A percentile compares a stretch with the other conserved stretches of the same genome.
Conservation (phyloP, 2,888 invertebrate species). For the Aphodius sticticus region DNA sequence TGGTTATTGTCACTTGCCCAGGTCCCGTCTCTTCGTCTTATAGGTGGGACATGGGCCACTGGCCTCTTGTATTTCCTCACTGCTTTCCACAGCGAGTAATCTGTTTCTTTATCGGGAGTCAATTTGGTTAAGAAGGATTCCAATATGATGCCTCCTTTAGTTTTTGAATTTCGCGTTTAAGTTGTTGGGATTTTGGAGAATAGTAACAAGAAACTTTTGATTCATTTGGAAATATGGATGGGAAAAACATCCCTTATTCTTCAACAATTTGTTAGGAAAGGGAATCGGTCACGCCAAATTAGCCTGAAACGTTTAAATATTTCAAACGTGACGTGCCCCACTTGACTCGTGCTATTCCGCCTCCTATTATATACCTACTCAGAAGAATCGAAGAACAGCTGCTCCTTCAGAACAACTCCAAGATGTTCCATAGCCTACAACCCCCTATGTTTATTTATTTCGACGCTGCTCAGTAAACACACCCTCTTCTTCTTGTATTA, state of each 20-base stretch:
- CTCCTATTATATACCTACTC: slow-evolving; percentile 30
- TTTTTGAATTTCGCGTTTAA: too few relatives aligned
- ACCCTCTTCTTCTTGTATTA: background rate
- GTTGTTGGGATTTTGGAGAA: too few relatives aligned
- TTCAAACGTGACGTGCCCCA: slow-evolving; percentile 39
- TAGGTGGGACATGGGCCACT: too few relatives aligned
- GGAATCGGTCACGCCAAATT: slow-evolving; percentile 41
- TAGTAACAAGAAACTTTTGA: too few relatives aligned
- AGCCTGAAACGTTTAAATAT: slow-evolving; percentile 40
- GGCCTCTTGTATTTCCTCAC: too few relatives aligned
- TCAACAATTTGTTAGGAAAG: slow-evolving; percentile 36
- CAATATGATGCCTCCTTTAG: too few relatives aligned
- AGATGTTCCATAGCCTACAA: slow-evolving; percentile 33
- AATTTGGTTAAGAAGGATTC: too few relatives aligned
- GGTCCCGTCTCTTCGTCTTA: too few relatives aligned
- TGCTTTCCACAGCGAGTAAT: too few relatives aligned
- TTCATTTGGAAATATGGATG: too few relatives aligned
- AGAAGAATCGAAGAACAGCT: slow-evolving; percentile 32
- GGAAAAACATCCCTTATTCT: background rate
- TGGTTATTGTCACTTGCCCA: too few relatives aligned
- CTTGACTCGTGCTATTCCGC: slow-evolving; percentile 46
- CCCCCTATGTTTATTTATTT: slow-evolving; percentile 35
- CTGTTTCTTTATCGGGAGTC: too few relatives aligned
- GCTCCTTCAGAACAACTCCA: slow-evolving; percentile 29
- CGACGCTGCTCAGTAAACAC: slow-evolving; percentile 30